These are phyloP conservation scores for Bostrychus sinensis DNA, from an alignment of 2,113 vertebrate species.

Conservation along the genomic window DNA sequence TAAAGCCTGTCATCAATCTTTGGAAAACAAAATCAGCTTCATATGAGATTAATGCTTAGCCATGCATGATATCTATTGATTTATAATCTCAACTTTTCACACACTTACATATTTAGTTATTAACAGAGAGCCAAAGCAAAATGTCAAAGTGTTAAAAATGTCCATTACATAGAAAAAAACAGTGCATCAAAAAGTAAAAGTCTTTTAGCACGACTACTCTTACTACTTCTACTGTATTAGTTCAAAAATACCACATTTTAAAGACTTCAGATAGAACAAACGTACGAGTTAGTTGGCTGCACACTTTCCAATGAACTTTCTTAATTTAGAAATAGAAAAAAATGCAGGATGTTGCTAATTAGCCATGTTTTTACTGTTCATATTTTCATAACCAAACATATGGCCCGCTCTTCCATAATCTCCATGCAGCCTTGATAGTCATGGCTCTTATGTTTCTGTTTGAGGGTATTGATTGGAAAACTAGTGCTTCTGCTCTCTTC, in stretches of 20 bases:
- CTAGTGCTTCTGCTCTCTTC: neutral
- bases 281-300: no score
- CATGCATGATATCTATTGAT: neutral
- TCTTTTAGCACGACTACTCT: no score
- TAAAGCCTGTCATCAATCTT: neutral
- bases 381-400: no score
- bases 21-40: neutral
- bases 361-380: neutral
- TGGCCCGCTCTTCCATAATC: no score
- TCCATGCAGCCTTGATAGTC: conserved; percentile 1
- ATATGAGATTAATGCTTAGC: neutral
- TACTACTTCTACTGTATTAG: no score
- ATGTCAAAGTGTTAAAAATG: no score
- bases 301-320: neutral
- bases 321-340: neutral
- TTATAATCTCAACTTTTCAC: neutral
- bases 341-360: neutral
- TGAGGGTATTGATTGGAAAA: conserved; percentile 24
- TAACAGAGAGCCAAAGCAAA: neutral
- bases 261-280: no score
- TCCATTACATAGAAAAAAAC: no score
- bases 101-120: neutral
- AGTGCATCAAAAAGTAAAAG: no score
- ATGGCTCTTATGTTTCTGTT: conserved; percentile 1
- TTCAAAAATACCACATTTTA: no score